Conservation (phyloP, 2,888 invertebrate species). For the Drosophila emarginata region DNA sequence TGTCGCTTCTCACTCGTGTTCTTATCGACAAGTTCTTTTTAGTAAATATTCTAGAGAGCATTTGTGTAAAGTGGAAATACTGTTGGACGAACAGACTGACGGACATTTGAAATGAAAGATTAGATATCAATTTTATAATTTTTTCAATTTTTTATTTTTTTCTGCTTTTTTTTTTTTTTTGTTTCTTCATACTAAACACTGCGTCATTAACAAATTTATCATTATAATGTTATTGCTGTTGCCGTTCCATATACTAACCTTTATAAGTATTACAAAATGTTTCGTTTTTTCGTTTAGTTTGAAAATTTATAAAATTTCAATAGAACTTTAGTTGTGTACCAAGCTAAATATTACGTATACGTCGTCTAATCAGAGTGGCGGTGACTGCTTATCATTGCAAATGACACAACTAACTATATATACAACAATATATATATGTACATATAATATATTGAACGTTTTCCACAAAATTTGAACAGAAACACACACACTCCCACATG, state of each 20-base stretch:
- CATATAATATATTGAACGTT: constrained; percentile 1
- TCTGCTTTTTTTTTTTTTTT: not conserved
- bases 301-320: constrained; percentile 31
- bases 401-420: constrained; percentile 10
- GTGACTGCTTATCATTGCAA: constrained; percentile 1
- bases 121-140: constrained; percentile 38
- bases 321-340: constrained; percentile 22
- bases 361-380: not conserved
- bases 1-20: not conserved
- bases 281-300: not conserved
- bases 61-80: constrained; percentile 21
- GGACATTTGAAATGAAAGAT: constrained; percentile 32
- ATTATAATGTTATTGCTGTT: constrained; percentile 42
- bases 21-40: constrained; percentile 25
- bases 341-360: constrained; percentile 58
- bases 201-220: constrained; percentile 73
- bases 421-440: not conserved
- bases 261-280: not conserved
- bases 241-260: constrained; percentile 30
- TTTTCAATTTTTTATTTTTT: not conserved
- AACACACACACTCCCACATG: not conserved
- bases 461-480: not conserved
- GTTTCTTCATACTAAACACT: constrained; percentile 42
- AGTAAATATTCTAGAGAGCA: constrained; percentile 37
- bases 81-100: constrained; percentile 29